Evolutionary conservation across 1,140 invertebrate genomes (phyloP).

Genomic region (Apolygus lucorum): DNA sequence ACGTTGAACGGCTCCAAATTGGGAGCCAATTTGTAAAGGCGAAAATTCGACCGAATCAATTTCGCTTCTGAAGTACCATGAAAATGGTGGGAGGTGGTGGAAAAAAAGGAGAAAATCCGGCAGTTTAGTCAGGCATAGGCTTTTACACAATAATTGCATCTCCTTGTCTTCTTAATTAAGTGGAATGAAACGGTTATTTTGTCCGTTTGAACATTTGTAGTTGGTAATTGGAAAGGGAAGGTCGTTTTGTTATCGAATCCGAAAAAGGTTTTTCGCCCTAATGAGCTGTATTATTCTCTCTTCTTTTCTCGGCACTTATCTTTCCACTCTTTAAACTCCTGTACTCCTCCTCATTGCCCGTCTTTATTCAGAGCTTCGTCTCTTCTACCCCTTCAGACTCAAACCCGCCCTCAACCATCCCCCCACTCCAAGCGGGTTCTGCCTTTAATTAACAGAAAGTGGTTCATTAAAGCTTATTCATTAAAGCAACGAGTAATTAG

Average conservation of each 20-base stretch:
- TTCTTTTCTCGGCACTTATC: slow-evolving; percentile 23
- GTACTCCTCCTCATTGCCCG: slow-evolving; percentile 20
- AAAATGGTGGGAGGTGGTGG: not conserved
- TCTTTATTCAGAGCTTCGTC: slow-evolving; percentile 19
- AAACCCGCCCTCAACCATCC: not conserved
- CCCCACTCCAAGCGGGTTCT: slow-evolving; percentile 10
- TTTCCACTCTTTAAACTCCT: slow-evolving; percentile 23
- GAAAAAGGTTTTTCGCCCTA: slow-evolving; percentile 28
- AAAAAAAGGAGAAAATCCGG: slow-evolving; percentile 18
- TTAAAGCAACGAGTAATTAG: slow-evolving; percentile 78
- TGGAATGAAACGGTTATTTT: slow-evolving; percentile 29
- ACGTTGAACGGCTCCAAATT: too few relatives aligned
- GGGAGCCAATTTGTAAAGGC: not conserved
- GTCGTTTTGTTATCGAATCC: slow-evolving; percentile 27
- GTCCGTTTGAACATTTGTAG: slow-evolving; percentile 29
- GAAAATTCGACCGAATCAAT: slow-evolving; percentile 6
- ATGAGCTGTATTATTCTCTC: slow-evolving; percentile 26
- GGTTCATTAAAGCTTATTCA: slow-evolving; percentile 79
- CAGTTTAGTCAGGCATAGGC: slow-evolving; percentile 20
- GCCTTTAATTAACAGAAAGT: slow-evolving; percentile 77
- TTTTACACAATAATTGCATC: slow-evolving; percentile 27
- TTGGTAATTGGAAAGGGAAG: slow-evolving; percentile 27
- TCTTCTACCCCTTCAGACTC: not conserved
- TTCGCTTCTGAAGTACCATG: not conserved
- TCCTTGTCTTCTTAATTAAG: slow-evolving; percentile 25